Evolutionary conservation across 2,888 invertebrate species (phyloP).

Genomic region (Diaprepes abbreviatus): DNA sequence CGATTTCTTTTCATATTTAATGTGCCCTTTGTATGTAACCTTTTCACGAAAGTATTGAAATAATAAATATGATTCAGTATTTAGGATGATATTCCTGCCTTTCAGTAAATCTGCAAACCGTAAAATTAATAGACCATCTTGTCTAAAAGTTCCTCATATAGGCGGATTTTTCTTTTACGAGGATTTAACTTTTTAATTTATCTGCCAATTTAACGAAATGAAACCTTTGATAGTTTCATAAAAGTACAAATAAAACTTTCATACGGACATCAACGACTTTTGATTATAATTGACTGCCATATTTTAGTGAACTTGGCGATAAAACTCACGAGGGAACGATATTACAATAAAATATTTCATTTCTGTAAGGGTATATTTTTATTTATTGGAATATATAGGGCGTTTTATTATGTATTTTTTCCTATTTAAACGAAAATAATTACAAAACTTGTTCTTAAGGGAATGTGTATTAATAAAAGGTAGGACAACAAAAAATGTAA

Average conservation of each 20-base stretch:
- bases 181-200: slow-evolving; percentile 37
- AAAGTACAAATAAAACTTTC: slow-evolving; percentile 18
- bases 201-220: slow-evolving; percentile 32
- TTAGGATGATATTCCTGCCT: too few species aligned
- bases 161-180: slow-evolving; percentile 21
- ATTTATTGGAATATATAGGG: neutral
- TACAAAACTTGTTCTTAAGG: too few species aligned
- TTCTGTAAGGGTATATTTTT: slow-evolving; percentile 2
- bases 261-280: slow-evolving; percentile 27
- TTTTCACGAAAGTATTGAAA: too few species aligned
- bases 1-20: too few species aligned
- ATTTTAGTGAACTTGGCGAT: slow-evolving; percentile 7
- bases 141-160: neutral
- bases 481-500: too few species aligned
- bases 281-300: slow-evolving; percentile 24
- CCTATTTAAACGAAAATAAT: neutral
- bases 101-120: too few species aligned
- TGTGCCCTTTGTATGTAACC: too few species aligned
- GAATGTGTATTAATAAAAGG: too few species aligned
- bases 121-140: too few species aligned
- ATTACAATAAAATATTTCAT: slow-evolving; percentile 10
- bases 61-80: too few species aligned
- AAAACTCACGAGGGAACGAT: slow-evolving; percentile 1
- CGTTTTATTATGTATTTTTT: neutral
- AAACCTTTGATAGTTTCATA: slow-evolving; percentile 21